Evolutionary conservation across 1,140 invertebrate species (phyloP), one percentile per base, ranked within the genome.

Genomic region (Drosophila mauritiana): DNA sequence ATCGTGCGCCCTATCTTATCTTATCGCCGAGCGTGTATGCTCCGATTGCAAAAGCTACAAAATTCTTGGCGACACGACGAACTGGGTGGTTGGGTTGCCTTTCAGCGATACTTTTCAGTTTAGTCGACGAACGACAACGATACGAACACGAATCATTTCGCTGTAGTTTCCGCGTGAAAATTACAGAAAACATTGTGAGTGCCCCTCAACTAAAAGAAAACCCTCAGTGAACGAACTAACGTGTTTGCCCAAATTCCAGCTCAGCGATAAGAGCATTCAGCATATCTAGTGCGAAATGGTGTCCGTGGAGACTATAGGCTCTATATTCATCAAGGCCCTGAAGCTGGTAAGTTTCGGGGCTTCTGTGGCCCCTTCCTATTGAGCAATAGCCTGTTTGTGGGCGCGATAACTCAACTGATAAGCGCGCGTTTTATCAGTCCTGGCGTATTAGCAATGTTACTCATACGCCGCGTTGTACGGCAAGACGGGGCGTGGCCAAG

Each of bases 251-350:
- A 4, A 39, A 48, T 68, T 77, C 8, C 43, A 76, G 73, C 39
- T 8, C 36, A 65, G 55, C 52, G 43, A 63, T 22, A 51, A 3
- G 48, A 37, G 56, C 34, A 34, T 1, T 11, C 22, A 68, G 51
- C 53, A 64, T 13, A 39, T 82, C 82, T 43, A 51, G 37, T 40
- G 63, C 45, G 95, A 92, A 93, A 96, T 96, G 95, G 95, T 95
- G 85, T 96, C 95, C 62, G 93, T 96, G 58, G 94, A 96, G 84
- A 96, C 95, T 43, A 95, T 97, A 76, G 96, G 95, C 61, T 95
- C 95, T 37, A 95, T 97, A 63, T 94, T 96, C 80, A 94, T 97
- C 73, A 97, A 97, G 94, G 93, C 95, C 15, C 92, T 97, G 17
- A 97, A 97, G 93, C 92, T 97, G 94, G 96, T 97, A 93, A 95